Evolutionary conservation across 2,797 vertebrate species (phyloP).

Genomic region (Muraenolepis orangiensis): DNA sequence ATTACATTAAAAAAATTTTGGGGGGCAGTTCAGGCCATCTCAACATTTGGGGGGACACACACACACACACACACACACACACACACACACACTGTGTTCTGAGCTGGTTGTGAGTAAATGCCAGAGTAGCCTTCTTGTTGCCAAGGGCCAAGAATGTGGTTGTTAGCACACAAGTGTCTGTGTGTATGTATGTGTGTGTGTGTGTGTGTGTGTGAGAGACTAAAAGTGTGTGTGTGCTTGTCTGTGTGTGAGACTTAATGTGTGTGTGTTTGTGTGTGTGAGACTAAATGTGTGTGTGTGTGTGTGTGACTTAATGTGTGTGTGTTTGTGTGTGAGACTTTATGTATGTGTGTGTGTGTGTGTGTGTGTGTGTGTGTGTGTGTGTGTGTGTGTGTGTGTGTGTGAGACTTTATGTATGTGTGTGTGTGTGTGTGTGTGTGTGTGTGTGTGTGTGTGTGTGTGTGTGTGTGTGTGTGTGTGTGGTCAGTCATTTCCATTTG

Average conservation of each 20-base stretch:
- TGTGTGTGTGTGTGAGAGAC: slow-evolving; percentile 15
- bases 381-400: too few species aligned
- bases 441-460: slow-evolving; percentile 17
- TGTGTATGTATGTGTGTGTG: slow-evolving; percentile 7
- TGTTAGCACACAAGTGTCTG: slow-evolving; percentile 28
- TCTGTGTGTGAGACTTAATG: too few species aligned
- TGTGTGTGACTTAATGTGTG: slow-evolving; percentile 19
- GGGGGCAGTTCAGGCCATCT: too few species aligned
- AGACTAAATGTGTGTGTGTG: too few species aligned
- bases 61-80: slow-evolving; percentile 4
- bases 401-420: too few species aligned
- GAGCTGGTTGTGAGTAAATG: slow-evolving; percentile 19
- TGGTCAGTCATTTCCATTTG: slow-evolving; percentile 41
- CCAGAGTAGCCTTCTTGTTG: slow-evolving; percentile 7
- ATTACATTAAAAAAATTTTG: too few species aligned
- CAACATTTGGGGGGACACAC: not conserved
- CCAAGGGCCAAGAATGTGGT: slow-evolving; percentile 42
- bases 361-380: slow-evolving; percentile 37
- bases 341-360: slow-evolving; percentile 34
- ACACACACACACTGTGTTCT: slow-evolving; percentile 43
- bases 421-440: too few species aligned
- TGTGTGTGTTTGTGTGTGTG: too few species aligned
- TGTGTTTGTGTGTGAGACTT: too few species aligned
- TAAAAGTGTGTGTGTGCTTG: too few species aligned
- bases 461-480: slow-evolving; percentile 42